These are phyloP conservation scores for Euclidia mi DNA, from an alignment of 2,888 invertebrate species.

Conservation along the genomic window DNA sequence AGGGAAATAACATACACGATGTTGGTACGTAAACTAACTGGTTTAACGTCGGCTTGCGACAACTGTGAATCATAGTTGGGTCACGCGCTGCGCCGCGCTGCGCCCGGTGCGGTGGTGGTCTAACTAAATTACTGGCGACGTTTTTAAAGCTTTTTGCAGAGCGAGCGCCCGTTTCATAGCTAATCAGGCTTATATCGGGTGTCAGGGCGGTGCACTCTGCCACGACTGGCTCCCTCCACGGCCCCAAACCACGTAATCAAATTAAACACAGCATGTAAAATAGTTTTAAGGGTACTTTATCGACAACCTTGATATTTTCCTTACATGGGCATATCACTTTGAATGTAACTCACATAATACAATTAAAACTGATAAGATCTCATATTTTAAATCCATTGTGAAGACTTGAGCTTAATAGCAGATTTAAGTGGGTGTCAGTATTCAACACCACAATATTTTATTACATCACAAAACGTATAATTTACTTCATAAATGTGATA, in stretches of 20 bases:
- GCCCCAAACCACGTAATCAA: conserved; percentile 61
- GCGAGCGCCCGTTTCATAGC: conserved; percentile 72
- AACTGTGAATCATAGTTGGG: conserved; percentile 63
- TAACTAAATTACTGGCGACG: conserved; percentile 84
- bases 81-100: conserved; percentile 51
- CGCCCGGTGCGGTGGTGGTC: conserved; percentile 61
- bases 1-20: conserved; percentile 9
- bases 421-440: conserved; percentile 28
- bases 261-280: conserved; percentile 62
- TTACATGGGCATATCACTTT: conserved; percentile 12
- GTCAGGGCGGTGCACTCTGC: conserved; percentile 58
- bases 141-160: conserved; percentile 87
- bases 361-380: conserved; percentile 23
- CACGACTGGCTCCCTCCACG: conserved; percentile 52
- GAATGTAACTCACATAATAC: conserved; percentile 9
- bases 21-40: conserved; percentile 30
- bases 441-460: conserved; percentile 18
- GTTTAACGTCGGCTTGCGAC: conserved; percentile 45
- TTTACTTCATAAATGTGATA: conserved; percentile 17
- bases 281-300: conserved; percentile 40
- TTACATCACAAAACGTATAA: conserved; percentile 18
- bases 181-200: conserved; percentile 83
- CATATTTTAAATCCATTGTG: conserved; percentile 17
- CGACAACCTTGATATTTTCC: conserved; percentile 11
- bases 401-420: conserved; percentile 25